Evolutionary conservation across 2,888 invertebrate species (phyloP).

Genomic region (Calameuta pallipes): DNA sequence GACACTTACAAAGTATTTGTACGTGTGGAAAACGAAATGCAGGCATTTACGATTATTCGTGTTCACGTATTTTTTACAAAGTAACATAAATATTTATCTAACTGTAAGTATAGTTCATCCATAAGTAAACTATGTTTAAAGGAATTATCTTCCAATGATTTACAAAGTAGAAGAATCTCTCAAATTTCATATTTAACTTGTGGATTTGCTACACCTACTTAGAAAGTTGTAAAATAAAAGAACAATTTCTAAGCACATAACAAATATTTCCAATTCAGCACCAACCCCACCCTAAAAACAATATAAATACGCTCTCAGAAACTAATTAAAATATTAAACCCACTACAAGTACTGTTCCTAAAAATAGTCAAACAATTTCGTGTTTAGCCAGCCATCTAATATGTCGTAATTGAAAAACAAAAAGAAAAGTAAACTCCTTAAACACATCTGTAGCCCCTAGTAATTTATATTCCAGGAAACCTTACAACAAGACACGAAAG

Average conservation of each 20-base stretch:
- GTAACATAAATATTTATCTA: neutral
- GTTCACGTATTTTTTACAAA: neutral
- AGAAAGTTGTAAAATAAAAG: neutral
- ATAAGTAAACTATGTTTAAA: neutral
- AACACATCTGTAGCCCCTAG: neutral
- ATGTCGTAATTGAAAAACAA: neutral
- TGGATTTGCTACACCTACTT: neutral
- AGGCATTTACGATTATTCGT: neutral
- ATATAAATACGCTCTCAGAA: neutral
- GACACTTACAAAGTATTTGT: neutral
- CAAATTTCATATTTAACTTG: neutral
- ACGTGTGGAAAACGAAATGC: neutral
- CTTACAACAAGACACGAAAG: neutral
- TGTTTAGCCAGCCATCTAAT: neutral
- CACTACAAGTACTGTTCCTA: neutral
- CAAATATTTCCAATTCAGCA: neutral
- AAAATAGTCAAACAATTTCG: neutral
- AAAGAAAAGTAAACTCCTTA: neutral
- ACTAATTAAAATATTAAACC: neutral
- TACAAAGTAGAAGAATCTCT: neutral
- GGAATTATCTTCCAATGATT: neutral
- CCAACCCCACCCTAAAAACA: neutral
- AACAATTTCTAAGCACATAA: neutral
- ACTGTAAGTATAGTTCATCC: neutral
- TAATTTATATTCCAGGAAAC: neutral